Evolutionary conservation across 2,797 vertebrate genomes (phyloP).

Genomic region (Chelmon rostratus): DNA sequence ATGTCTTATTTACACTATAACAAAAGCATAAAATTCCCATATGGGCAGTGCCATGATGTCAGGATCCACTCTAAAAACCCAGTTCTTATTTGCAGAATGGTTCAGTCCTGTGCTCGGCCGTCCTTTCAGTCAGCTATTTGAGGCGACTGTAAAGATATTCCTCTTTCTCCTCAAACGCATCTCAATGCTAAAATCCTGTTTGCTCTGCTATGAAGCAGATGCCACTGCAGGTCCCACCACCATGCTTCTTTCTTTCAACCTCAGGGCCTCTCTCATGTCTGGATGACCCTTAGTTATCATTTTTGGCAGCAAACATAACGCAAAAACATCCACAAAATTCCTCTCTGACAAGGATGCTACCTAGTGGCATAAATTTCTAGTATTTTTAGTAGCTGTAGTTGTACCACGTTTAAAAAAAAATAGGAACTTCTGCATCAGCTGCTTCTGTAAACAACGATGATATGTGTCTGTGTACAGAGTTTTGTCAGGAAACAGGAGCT

Average conservation of each 20-base stretch:
- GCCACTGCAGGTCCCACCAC: background rate
- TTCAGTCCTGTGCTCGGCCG: conserved; percentile 1
- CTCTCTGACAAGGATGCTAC: conserved; percentile 7
- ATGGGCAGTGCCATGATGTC: conserved; percentile 5
- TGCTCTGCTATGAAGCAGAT: background rate
- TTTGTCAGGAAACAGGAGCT: background rate
- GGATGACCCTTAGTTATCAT: background rate
- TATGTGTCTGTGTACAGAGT: conserved; percentile 4
- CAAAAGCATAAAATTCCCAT: conserved; percentile 9
- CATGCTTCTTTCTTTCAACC: conserved; percentile 3
- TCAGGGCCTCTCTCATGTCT: background rate
- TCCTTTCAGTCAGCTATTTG: conserved; percentile 26
- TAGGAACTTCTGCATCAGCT: background rate
- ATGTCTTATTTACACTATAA: conserved; percentile 5
- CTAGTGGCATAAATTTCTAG: conserved; percentile 12
- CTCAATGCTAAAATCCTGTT: background rate
- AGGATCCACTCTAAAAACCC: conserved; percentile 26
- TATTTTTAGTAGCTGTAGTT: background rate
- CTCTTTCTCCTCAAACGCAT: conserved; percentile 3
- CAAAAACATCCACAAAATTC: conserved; percentile 1
- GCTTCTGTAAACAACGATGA: conserved; percentile 28
- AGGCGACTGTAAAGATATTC: conserved; percentile 27
- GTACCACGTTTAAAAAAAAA: background rate
- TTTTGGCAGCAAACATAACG: background rate
- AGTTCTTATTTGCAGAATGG: conserved; percentile 3